A percentile compares a stretch with the other conserved stretches of the same genome.
Conservation (phyloP, 2,888 invertebrate genomes). For the Ichneumon xanthorius region DNA sequence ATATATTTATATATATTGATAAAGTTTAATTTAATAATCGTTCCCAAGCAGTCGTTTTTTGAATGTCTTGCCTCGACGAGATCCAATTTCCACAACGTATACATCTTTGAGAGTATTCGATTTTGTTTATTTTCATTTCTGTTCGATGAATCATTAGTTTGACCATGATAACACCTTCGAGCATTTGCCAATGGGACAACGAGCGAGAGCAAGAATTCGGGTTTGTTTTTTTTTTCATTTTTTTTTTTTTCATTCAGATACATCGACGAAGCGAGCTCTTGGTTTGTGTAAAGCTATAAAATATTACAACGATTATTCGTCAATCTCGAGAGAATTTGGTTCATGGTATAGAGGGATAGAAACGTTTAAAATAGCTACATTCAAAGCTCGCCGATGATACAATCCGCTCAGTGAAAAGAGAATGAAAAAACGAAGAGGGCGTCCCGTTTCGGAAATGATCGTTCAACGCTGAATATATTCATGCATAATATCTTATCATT, state of each 20-base stretch:
- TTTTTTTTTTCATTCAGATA: slow-evolving; percentile 48
- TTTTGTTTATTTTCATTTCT: slow-evolving; percentile 6
- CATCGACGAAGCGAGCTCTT: slow-evolving; percentile 63
- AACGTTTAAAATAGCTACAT: slow-evolving; percentile 62
- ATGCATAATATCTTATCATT: slow-evolving; percentile 16
- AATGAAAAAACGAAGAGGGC: slow-evolving; percentile 29
- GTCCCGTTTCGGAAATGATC: slow-evolving; percentile 25
- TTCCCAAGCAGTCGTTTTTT: slow-evolving; percentile 59
- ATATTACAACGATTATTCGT: slow-evolving; percentile 63
- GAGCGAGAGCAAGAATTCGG: slow-evolving; percentile 52
- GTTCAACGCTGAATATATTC: slow-evolving; percentile 20
- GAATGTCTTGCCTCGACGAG: slow-evolving; percentile 31
- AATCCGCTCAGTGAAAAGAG: slow-evolving; percentile 42
- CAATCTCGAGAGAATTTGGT: slow-evolving; percentile 66
- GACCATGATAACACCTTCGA: slow-evolving; percentile 31
- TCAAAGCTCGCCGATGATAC: slow-evolving; percentile 64
- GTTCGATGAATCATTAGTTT: slow-evolving; percentile 24
- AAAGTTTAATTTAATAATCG: slow-evolving; percentile 56
- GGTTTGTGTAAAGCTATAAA: slow-evolving; percentile 63
- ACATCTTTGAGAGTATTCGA: slow-evolving; percentile 25
- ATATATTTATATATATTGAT: slow-evolving; percentile 32
- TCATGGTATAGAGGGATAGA: slow-evolving; percentile 41
- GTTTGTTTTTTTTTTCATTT: neutral
- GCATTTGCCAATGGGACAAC: slow-evolving; percentile 36
- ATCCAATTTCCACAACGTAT: slow-evolving; percentile 40